Evolutionary conservation across 2,888 invertebrate genomes (phyloP).

Genomic region (Tineola bisselliella): DNA sequence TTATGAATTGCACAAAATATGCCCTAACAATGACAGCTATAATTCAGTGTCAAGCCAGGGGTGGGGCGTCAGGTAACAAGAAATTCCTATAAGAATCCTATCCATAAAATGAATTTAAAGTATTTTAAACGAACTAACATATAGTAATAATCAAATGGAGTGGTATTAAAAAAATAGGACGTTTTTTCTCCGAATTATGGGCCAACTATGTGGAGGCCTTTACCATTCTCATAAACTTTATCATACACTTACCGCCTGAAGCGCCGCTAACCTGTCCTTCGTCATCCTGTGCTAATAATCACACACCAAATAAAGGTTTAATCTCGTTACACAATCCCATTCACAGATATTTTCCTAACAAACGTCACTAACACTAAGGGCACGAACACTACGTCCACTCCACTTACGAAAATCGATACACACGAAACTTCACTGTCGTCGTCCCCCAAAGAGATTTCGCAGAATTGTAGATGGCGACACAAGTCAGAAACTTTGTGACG

Average conservation of each 20-base stretch:
- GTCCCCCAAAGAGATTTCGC: not conserved
- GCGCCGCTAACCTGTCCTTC: constrained; percentile 97
- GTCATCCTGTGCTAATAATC: constrained; percentile 81
- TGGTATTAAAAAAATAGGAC: not conserved
- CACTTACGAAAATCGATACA: constrained; percentile 84
- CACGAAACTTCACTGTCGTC: constrained; percentile 61
- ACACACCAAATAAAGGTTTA: constrained; percentile 74
- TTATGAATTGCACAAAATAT: constrained; percentile 31
- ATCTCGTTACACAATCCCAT: constrained; percentile 80
- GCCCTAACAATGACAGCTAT: constrained; percentile 48
- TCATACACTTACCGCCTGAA: constrained; percentile 84
- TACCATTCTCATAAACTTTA: constrained; percentile 41
- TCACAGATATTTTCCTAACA: constrained; percentile 78
- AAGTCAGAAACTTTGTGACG: constrained; percentile 4
- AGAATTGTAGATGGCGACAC: constrained; percentile 9
- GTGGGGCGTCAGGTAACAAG: constrained; percentile 45
- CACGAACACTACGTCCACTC: constrained; percentile 74
- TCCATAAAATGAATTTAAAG: constrained; percentile 6
- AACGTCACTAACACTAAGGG: constrained; percentile 77
- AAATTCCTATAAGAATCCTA: constrained; percentile 27
- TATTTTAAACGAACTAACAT: not conserved
- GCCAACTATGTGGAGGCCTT: constrained; percentile 46
- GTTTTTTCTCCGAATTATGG: constrained; percentile 44
- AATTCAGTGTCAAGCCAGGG: constrained; percentile 47
- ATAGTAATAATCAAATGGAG: not conserved